Conservation (phyloP, 2,113 vertebrate species). For the Pterocles orientalis region DNA sequence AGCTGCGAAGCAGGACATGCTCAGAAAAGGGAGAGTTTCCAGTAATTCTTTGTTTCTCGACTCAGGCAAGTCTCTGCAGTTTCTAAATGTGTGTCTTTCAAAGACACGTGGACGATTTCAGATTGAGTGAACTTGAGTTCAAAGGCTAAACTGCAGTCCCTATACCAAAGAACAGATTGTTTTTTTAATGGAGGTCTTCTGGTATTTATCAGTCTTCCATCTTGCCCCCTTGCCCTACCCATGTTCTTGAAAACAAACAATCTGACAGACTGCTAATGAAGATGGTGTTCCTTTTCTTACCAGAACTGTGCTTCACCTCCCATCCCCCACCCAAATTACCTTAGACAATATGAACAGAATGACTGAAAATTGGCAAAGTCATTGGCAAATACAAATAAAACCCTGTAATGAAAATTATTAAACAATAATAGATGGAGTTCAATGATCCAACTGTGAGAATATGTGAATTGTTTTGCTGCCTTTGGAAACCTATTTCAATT, state of each 20-base stretch:
- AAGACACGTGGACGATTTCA: not conserved
- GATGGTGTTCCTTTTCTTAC: not conserved
- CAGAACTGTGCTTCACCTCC: not conserved
- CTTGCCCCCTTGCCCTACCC: rapidly evolving
- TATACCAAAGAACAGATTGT: not conserved
- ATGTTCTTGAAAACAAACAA: not conserved
- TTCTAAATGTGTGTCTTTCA: not conserved
- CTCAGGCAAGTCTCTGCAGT: not conserved
- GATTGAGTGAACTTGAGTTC: not conserved
- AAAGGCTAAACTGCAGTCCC: not conserved
- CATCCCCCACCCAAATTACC: not conserved
- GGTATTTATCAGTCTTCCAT: not conserved
- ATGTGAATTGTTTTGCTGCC: not conserved
- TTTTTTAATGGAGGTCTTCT: not conserved
- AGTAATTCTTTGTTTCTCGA: not conserved
- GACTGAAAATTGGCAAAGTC: not conserved
- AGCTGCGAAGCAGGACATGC: not conserved
- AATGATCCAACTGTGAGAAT: not conserved
- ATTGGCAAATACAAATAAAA: not conserved
- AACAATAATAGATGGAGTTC: not conserved
- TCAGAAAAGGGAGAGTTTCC: not conserved
- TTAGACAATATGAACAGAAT: not conserved
- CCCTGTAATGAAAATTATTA: not conserved
- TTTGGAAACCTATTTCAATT: not conserved
- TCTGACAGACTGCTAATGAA: not conserved